Base-by-base conservation (phyloP, 1,140 invertebrate species). In the Agrypnia vestita region DNA sequence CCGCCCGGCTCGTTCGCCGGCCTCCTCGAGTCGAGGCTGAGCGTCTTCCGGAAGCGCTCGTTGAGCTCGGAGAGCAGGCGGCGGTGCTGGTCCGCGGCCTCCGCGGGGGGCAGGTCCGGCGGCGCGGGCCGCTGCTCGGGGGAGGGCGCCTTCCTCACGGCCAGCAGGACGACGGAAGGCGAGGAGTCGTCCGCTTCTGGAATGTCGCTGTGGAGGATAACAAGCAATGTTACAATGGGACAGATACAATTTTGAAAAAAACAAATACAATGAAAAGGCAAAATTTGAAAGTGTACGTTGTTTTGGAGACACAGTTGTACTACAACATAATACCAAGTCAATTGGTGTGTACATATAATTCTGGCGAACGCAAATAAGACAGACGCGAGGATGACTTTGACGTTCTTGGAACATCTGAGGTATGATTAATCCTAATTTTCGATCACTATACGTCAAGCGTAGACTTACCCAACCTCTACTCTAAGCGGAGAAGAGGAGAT, bases 1-100 rank as follows among this genome's bases (percentile, higher is more conserved):
- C 35, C 11, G 51, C 12, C 44, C 59, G 44, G 21, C 13, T 43
- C 25, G 25, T 15, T 43, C 47, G 19, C 15, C 1, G 55, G 15
- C 9, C 87, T 84, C 47, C n/a, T 15, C 0, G 88, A 88, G 79
- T 90, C 89, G 17, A 89, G 86, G 72, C 89, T 89, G 11, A 90
- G 84, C 10, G 89, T 89, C 84, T 89, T 89, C 6, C 88, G 85
- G 78, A 90, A 89, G 72, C 89, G 85, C 72, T 90, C 88, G 81
- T 90, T 90, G 13, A 90, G 80, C 77, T 89, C 88, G 0, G 88
- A 82, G 6, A 90, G 84, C n/a, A 89, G 80, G 64, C 88, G 86
- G 77, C 86, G 85, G 7, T 43, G 25, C 12, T n/a, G 25, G 10
- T 47, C 46, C 0, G 10, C 21, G 11, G 73, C 59, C n/a, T 59